Base-by-base conservation (phyloP, 2,888 invertebrate genomes). In the Onchidella celtica region DNA sequence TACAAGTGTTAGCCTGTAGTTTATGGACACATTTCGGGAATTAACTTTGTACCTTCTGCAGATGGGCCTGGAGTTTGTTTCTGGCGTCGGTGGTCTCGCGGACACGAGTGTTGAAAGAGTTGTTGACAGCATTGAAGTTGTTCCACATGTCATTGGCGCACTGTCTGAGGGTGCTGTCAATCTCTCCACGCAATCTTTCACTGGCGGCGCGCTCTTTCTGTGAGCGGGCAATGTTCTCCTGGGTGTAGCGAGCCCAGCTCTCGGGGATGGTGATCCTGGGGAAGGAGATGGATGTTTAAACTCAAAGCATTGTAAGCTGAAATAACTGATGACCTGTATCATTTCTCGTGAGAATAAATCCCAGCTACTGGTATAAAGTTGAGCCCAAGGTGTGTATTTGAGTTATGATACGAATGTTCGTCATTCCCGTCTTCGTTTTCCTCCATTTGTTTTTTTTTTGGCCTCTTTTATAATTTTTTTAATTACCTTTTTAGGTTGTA, bases 211-310 rank as follows among this genome's bases (percentile, higher is more conserved):
- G 88, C 83, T 93, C 93, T 75, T 89, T 90, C 88, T 93, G 93
- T 24, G 93, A 93, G 3, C 93, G 82, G 57, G 90, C 88, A 76
- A 93, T 93, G 87, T 93, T 93, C 85, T 93, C 92, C 82, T 93
- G 92, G 55, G 93, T 92, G 87, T 91, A 93, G 79, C 90, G 87
- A 6, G 91, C 90, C 93, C 93, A 93, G 4, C 93, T 92, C 70
- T 91, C 89, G 6, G 93, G 93, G 86, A 96, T 96, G 90, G 96
- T 97, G 86, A 97, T 95, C 17, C 96, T 95, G 87, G 9, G 29
- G 38, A 63, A 1, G 27, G 34, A 59, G 17, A 57, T 1, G 17
- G n/a, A n/a, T n/a, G n/a, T n/a, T n/a, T n/a, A n/a, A n/a, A n/a
- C n/a, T n/a, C n/a, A n/a, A n/a, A n/a, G n/a, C n/a, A n/a, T n/a